Evolutionary conservation across 2,888 invertebrate species (phyloP).

Genomic region (Eupithecia tripunctaria): DNA sequence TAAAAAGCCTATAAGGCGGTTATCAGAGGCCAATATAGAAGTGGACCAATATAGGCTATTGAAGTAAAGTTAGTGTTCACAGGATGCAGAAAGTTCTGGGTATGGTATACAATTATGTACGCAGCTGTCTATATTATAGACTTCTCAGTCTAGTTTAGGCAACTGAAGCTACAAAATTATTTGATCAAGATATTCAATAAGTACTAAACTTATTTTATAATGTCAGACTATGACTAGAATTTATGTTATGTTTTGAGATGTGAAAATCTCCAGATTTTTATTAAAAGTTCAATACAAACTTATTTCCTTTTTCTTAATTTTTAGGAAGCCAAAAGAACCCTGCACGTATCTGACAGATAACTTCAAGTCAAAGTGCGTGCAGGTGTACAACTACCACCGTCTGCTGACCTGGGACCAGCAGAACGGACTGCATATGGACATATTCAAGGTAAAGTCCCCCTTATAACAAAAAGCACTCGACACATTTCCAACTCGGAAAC

Average conservation of each 20-base stretch:
- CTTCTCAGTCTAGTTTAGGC: too few relatives aligned
- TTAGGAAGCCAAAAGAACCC: conserved; percentile 88
- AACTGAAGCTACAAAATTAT: too few relatives aligned
- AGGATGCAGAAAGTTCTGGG: neutral
- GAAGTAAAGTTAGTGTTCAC: too few relatives aligned
- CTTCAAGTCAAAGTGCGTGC: conserved; percentile 91
- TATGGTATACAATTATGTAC: neutral
- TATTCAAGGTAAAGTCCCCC: conserved; percentile 86
- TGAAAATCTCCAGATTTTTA: too few relatives aligned
- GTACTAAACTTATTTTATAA: too few relatives aligned
- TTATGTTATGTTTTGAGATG: too few relatives aligned
- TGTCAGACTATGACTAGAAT: too few relatives aligned
- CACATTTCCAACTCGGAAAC: neutral
- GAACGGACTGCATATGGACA: conserved; percentile 92
- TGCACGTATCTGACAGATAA: conserved; percentile 92
- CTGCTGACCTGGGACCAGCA: conserved; percentile 92
- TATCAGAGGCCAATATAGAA: too few relatives aligned
- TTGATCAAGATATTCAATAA: too few relatives aligned
- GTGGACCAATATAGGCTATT: too few relatives aligned
- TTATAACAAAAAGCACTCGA: neutral
- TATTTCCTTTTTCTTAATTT: conserved; percentile 30
- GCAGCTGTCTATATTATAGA: too few relatives aligned
- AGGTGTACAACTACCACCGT: conserved; percentile 93
- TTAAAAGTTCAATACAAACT: neutral
- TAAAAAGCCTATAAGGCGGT: too few relatives aligned